Percentiles rank a stretch among this genome's conserved stretches.
Evolutionary conservation across 2,888 invertebrate genomes (phyloP).

Genomic region (Minunthozetes semirufus): DNA sequence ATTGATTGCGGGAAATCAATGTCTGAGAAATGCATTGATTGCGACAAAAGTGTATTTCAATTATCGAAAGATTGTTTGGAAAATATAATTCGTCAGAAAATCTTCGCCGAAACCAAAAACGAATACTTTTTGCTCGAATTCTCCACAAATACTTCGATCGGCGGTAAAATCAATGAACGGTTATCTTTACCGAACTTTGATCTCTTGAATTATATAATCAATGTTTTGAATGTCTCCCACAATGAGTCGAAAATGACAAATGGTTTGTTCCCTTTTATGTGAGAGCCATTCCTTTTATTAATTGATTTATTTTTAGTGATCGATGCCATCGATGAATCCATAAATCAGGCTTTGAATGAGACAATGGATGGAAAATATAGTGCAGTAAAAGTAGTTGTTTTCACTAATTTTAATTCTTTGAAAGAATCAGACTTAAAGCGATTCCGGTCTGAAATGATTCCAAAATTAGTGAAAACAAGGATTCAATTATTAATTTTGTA

Average conservation of each 20-base stretch:
- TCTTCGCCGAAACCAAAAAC: constrained; percentile 17
- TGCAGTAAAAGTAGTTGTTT: not conserved
- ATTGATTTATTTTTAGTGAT: not conserved
- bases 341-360: too few species aligned
- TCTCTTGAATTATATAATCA: not conserved
- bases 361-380: not conserved
- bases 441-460: not conserved
- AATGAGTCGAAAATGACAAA: not conserved
- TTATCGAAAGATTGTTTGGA: not conserved
- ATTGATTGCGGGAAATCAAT: not conserved
- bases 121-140: not conserved
- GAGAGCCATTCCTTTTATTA: not conserved
- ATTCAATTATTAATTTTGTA: constrained; percentile 10
- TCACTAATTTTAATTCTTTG: not conserved
- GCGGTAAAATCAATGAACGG: not conserved
- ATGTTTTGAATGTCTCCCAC: not conserved
- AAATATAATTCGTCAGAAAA: not conserved
- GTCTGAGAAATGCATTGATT: not conserved
- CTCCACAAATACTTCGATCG: constrained; percentile 1
- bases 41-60: not conserved
- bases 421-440: not conserved
- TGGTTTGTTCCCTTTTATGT: not conserved
- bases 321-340: not conserved
- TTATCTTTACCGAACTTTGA: not conserved
- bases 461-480: not conserved